phyloP scores from a whole-genome alignment of 2,888 invertebrate genomes.

The Eupsilia transversa region DNA sequence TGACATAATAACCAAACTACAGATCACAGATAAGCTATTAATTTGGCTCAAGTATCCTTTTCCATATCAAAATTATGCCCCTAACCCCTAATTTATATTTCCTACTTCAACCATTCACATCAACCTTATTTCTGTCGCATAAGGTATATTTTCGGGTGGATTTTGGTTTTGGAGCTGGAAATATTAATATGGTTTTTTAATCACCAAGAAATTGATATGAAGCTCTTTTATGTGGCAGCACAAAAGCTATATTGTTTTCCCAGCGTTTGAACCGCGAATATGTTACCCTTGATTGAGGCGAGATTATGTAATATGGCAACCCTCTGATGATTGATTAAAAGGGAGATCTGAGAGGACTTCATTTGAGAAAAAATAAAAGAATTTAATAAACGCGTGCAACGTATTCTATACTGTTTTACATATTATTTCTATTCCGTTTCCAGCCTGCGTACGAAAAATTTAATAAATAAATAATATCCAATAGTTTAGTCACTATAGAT shows the following conservation, averaged over 20 bases:
- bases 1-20: constrained; percentile 87
- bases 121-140: constrained; percentile 4
- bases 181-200: constrained; percentile 66
- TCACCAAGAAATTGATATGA: constrained; percentile 83
- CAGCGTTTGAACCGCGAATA: constrained; percentile 77
- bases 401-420: neutral
- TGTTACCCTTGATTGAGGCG: constrained; percentile 78
- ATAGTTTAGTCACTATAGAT: too few species aligned
- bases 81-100: constrained; percentile 58
- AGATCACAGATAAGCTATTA: constrained; percentile 88
- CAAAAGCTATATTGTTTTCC: constrained; percentile 84
- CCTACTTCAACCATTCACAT: neutral
- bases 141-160: constrained; percentile 48
- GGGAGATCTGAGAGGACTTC: constrained; percentile 61
- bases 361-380: constrained; percentile 32
- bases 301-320: constrained; percentile 70
- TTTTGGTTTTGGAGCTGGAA: neutral
- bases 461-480: too few species aligned
- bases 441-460: too few species aligned
- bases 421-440: neutral
- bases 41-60: constrained; percentile 88
- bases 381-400: neutral
- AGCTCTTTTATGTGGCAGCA: constrained; percentile 79
- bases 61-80: constrained; percentile 79
- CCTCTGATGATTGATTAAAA: constrained; percentile 78